A percentile compares a stretch with the other conserved stretches of the same genome.
Conservation (phyloP, 35 echinoderm and acorn worm species). For the Stichopus chloronotus region DNA sequence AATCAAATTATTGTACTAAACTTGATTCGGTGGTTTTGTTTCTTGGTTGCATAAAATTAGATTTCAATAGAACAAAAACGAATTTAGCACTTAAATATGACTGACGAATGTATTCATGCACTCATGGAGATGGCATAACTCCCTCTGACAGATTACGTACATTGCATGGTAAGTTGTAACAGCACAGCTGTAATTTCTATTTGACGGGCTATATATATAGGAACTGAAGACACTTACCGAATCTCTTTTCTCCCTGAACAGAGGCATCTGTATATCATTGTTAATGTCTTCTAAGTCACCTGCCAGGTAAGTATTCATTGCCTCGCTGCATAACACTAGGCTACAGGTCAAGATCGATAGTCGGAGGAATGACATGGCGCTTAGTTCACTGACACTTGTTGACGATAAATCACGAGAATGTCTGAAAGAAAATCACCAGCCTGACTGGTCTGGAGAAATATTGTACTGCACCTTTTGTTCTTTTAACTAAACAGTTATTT, state of each 20-base stretch:
- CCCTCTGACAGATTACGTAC: too few relatives aligned
- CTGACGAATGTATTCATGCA: too few relatives aligned
- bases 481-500: background rate
- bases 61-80: too few relatives aligned
- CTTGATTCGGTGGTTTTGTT: too few relatives aligned
- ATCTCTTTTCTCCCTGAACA: background rate
- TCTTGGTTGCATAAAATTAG: too few relatives aligned
- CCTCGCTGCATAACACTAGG: background rate
- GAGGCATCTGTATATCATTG: background rate
- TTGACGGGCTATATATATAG: background rate
- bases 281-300: background rate
- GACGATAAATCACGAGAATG: background rate
- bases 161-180: too few relatives aligned
- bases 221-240: background rate
- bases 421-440: background rate
- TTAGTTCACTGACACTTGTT: background rate
- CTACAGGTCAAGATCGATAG: background rate
- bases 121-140: too few relatives aligned
- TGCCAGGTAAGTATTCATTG: background rate
- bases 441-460: background rate
- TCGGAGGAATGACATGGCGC: background rate
- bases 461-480: background rate
- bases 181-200: too few relatives aligned
- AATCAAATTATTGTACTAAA: too few relatives aligned
- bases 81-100: too few relatives aligned